Evolutionary conservation across 2,113 vertebrate genomes (phyloP).

Genomic region (Hylia prasina): DNA sequence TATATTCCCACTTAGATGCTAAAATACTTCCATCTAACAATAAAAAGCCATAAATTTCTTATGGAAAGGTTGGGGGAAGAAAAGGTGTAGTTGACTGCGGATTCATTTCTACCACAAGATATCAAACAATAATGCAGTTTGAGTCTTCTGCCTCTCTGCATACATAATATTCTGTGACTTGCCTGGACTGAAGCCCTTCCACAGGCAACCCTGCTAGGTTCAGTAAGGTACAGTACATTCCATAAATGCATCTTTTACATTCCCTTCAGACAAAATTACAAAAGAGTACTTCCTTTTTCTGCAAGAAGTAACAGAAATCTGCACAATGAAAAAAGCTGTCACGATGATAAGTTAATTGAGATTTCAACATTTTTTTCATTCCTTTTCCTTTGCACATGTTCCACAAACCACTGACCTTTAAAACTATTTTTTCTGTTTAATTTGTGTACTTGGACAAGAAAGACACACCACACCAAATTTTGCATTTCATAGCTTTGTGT

Average conservation of each 20-base stretch:
- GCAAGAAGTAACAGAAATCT: conserved; percentile 24
- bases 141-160: neutral
- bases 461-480: neutral
- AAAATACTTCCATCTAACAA: neutral
- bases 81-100: neutral
- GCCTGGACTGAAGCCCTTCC: neutral
- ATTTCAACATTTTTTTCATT: conserved; percentile 15
- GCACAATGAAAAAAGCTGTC: conserved; percentile 12
- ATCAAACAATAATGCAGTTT: neutral
- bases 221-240: neutral
- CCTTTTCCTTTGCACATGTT: neutral
- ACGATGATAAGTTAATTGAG: conserved; percentile 23
- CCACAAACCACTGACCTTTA: neutral
- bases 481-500: neutral
- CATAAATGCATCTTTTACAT: neutral
- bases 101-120: neutral
- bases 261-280: neutral
- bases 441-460: neutral
- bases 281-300: conserved; percentile 16
- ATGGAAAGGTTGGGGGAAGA: neutral
- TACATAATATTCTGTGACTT: neutral
- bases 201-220: neutral
- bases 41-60: neutral
- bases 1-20: conserved; percentile 3
- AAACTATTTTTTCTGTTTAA: neutral